Evolutionary conservation across 1,140 invertebrate species (phyloP), one percentile per base, ranked within the genome.

Genomic region (Colletes latitarsis): DNA sequence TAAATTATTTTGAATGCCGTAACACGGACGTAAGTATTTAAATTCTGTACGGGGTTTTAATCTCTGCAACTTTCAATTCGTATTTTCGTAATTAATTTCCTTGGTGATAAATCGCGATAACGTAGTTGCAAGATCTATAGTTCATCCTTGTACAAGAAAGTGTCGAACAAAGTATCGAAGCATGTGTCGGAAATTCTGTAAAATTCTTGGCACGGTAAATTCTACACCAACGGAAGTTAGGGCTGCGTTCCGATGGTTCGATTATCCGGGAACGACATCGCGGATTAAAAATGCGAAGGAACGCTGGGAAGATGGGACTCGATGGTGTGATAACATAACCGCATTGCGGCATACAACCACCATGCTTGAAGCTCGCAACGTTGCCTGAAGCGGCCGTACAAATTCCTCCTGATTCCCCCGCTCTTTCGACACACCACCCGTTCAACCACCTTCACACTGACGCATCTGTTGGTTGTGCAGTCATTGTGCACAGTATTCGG

Each of bases 271-370:
- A 14, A 49, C 53, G 41, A 60, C 43, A 60, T 63, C 39, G 4
- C n/a, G 69, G 58, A 72, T 78, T 81, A 71, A 77, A 76, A 78
- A 75, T 52, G 49, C 49, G 49, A 63, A 53, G 62, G 8, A 21
- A 19, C 53, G 66, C 55, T 30, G 62, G 17, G 57, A 57, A 71
- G 79, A 85, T 86, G 66, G 72, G n/a, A 72, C 78, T 83, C 86
- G 88, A 82, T 84, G 88, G 80, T 85, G 87, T 88, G 88, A 89
- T 90, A 88, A 88, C 80, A 75, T 85, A 89, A 85, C 88, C 87
- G 87, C 87, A 89, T 82, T 88, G 83, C 84, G 87, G 84, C 85
- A 89, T 64, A 82, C 84, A 82, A 86, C 77, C 89, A 86, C 80
- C 83, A 85, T 85, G 75, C 75, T 82, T 82, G 64, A 76, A 80